These are phyloP conservation scores for Lepidurus apus DNA, from an alignment of 1,140 invertebrate genomes.

Conservation along the genomic window DNA sequence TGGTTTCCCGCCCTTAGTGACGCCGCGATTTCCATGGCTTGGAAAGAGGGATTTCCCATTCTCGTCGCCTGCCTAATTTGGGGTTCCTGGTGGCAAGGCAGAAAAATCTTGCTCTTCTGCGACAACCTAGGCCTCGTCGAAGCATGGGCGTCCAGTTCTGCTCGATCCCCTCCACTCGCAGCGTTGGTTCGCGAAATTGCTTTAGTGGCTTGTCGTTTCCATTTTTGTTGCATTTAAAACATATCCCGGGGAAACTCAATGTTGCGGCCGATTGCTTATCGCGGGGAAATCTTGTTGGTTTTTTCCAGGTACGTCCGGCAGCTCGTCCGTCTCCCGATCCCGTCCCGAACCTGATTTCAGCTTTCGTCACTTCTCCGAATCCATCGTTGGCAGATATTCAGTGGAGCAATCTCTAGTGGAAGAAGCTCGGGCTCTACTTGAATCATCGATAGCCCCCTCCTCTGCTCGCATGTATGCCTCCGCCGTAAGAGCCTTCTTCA, in stretches of 20 bases:
- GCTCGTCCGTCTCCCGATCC: not conserved
- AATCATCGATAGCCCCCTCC: not conserved
- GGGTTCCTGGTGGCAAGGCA: not conserved
- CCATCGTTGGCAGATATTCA: not conserved
- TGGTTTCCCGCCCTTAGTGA: not conserved
- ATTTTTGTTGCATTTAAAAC: not conserved
- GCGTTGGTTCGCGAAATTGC: conserved; percentile 10
- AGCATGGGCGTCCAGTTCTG: not conserved
- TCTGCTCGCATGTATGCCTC: not conserved
- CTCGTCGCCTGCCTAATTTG: conserved; percentile 2
- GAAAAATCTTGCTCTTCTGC: not conserved
- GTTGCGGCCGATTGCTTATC: conserved; percentile 7
- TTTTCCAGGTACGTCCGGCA: not conserved
- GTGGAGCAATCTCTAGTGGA: not conserved
- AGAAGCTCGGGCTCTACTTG: not conserved
- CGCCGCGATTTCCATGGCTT: not conserved
- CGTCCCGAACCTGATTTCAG: not conserved
- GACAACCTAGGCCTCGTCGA: conserved; percentile 11
- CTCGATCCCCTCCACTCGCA: not conserved
- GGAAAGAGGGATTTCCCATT: conserved; percentile 15
- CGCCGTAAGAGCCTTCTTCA: not conserved
- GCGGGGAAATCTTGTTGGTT: not conserved
- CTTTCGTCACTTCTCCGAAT: not conserved
- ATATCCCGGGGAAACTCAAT: conserved; percentile 20
- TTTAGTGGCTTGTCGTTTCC: not conserved